Conservation (phyloP, 2,888 invertebrate genomes). For the Melipona beecheii region DNA sequence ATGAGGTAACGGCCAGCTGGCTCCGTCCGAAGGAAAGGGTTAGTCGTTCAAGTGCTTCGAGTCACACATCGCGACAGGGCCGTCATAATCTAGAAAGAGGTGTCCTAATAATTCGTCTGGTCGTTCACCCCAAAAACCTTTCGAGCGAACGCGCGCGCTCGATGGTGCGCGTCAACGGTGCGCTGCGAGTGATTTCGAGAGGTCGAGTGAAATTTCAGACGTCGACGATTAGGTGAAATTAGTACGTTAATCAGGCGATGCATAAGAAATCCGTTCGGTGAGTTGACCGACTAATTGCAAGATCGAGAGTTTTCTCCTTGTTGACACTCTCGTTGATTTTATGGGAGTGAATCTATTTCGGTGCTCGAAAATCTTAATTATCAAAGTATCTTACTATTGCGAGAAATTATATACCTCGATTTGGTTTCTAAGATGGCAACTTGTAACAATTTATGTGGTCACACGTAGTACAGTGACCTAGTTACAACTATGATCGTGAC, state of each 20-base stretch:
- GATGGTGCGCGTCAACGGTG: constrained; percentile 15
- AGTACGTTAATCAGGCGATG: neutral
- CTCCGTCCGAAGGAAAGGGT: constrained; percentile 78
- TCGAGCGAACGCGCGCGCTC: constrained; percentile 23
- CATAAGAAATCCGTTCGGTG: neutral
- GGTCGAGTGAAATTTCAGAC: neutral
- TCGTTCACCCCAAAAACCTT: constrained; percentile 67
- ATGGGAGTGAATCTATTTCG: no score
- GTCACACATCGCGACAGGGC: constrained; percentile 82
- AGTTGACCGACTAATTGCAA: no score
- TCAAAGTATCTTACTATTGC: no score
- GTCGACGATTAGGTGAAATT: neutral
- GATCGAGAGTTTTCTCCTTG: no score
- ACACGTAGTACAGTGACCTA: no score
- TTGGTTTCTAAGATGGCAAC: no score
- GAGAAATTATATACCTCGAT: no score
- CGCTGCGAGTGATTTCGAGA: neutral
- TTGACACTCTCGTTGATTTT: no score
- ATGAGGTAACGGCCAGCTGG: constrained; percentile 49
- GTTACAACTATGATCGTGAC: no score
- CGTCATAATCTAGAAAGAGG: constrained; percentile 76
- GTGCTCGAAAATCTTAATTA: no score
- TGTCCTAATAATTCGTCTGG: constrained; percentile 78
- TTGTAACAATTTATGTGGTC: no score
- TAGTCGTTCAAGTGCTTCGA: constrained; percentile 83